These are phyloP conservation scores for Sarcophaga peregrina DNA, from an alignment of 1,140 invertebrate species.

Conservation along the genomic window DNA sequence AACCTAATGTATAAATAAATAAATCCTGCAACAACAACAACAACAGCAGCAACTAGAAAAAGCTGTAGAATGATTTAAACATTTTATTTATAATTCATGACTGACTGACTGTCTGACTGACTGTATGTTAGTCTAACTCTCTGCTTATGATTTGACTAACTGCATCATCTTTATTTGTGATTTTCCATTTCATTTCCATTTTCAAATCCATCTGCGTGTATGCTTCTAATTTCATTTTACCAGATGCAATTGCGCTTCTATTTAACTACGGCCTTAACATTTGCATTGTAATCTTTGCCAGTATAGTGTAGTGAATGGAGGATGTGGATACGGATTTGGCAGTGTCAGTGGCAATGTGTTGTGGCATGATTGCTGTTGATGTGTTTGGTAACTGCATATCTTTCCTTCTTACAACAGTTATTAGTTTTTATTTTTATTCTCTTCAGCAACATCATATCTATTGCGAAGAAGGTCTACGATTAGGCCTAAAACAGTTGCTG, in stretches of 20 bases:
- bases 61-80: constrained; percentile 24
- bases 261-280: too few relatives aligned
- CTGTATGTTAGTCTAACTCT: background rate
- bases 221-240: background rate
- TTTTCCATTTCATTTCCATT: too few relatives aligned
- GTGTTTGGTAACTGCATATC: constrained; percentile 4
- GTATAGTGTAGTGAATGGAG: too few relatives aligned
- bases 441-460: background rate
- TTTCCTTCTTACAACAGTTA: background rate
- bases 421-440: background rate
- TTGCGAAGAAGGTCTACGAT: too few relatives aligned
- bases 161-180: background rate
- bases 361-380: background rate
- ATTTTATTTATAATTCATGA: constrained; percentile 24
- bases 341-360: too few relatives aligned
- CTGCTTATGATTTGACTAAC: background rate
- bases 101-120: background rate
- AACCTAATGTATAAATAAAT: background rate
- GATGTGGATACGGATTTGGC: too few relatives aligned
- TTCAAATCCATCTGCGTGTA: background rate
- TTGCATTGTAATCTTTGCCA: too few relatives aligned
- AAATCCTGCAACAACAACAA: too few relatives aligned
- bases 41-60: too few relatives aligned
- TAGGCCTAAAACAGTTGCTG: too few relatives aligned
- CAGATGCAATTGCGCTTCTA: too few relatives aligned